Percentiles rank a stretch among this genome's conserved stretches.
Conservation (phyloP, 64 coral and sea anemone species). For the Pocillopora damicornis region DNA sequence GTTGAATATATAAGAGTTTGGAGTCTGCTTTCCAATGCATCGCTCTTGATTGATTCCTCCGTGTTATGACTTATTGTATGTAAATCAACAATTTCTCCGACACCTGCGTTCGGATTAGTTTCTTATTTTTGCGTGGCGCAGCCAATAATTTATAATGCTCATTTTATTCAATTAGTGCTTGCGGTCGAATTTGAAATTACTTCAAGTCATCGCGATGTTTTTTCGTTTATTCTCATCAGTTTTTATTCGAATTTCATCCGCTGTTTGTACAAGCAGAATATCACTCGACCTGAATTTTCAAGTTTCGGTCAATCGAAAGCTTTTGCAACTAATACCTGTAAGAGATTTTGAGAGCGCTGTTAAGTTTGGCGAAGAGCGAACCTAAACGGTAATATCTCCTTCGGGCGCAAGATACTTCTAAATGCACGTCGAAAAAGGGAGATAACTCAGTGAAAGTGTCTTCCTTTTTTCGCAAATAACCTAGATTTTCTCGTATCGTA, state of each 20-base stretch:
- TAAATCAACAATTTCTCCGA: constrained; percentile 17
- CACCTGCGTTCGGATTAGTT: not conserved
- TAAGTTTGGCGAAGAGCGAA: too few relatives aligned
- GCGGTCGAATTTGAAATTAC: not conserved
- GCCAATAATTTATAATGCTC: not conserved
- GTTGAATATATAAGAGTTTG: not conserved
- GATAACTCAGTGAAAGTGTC: too few relatives aligned
- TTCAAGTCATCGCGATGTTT: not conserved
- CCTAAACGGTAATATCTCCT: too few relatives aligned
- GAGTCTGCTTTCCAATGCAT: not conserved
- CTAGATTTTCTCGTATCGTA: too few relatives aligned
- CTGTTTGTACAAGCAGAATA: not conserved
- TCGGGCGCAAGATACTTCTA: too few relatives aligned
- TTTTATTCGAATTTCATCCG: not conserved
- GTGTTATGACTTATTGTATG: constrained; percentile 21
- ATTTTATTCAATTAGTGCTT: not conserved
- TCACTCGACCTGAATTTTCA: not conserved
- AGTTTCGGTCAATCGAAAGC: too few relatives aligned
- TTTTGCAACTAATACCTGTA: too few relatives aligned
- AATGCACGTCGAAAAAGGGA: too few relatives aligned
- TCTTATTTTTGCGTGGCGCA: not conserved
- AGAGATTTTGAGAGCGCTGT: too few relatives aligned
- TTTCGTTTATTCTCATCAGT: not conserved
- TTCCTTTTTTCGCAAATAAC: too few relatives aligned
- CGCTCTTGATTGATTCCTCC: not conserved